Base-by-base conservation (phyloP, 2,797 vertebrate species). In the Ctenochaetus hawaiiensis region DNA sequence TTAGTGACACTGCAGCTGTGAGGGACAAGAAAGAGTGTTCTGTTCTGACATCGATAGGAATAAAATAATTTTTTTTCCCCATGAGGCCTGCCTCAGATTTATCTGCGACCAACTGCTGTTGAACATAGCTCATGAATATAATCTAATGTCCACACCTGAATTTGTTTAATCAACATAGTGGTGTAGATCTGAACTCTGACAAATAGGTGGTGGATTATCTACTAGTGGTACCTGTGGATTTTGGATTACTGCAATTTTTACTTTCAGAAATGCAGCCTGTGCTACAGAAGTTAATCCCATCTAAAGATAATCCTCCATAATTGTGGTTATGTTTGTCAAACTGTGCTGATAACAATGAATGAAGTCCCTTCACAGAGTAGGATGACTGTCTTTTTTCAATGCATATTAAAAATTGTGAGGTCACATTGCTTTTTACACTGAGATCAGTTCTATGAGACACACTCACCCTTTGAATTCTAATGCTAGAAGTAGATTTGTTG, bases 271-370 rank as follows among this genome's bases (percentile, higher is more conserved):
- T 84, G 81, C 77, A 78, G 81, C 90, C 74, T 0, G 45, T 76
- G 75, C 48, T 61, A 43, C 67, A 67, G 80, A 47, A 49, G 76
- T 84, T 92, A 90, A 91, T 89, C 87, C 70, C 83, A 89, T 89
- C 74, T 78, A 53, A 89, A 93, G 74, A 88, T 91, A 94, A 93
- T 91, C 77, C 62, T 44, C n/a, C 49, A 13, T 83, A 77, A 88
- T 89, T 92, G 77, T 84, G 72, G 65, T 59, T 60, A 52, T 86
- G 86, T 89, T 66, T 87, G 75, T 89, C 74, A 79, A 80, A 87
- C 77, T 74, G 78, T 44, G 44, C 57, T 41, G 68, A 82, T 68
- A 79, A 82, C 52, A 75, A 79, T 76, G 63, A 61, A 68, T 45
- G 8, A 58, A 66, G 53, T 77, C 51, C 51, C 67, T 84, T 26